Base-by-base conservation (phyloP, 1,140 invertebrate genomes). In the Halyomorpha halys region DNA sequence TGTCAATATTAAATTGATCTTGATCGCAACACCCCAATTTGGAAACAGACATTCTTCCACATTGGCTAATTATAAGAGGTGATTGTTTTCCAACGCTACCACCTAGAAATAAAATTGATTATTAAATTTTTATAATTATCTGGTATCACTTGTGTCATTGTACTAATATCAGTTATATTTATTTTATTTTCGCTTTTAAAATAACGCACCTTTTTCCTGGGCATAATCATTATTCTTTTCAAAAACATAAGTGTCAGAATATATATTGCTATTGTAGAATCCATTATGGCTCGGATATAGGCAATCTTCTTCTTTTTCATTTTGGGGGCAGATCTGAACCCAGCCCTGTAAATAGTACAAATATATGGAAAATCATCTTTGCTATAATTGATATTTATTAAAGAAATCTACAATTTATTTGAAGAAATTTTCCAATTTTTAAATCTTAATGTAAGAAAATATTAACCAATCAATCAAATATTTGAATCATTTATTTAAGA, bases 171-270 rank as follows among this genome's bases (percentile, higher is more conserved):
- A n/a, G n/a, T n/a, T n/a, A 39, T 18, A n/a, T 18, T 1, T 18
- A 60, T 16, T n/a, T 39, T 6, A 19, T 21, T 27, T 30, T 18
- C 27, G n/a, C 18, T 39, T 60, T 4, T 34, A 18, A 39, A 18
- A 39, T 44, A 49, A 60, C 23, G 19, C 27, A 66, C 67, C 65
- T 59, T 65, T 59, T 15, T 60, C 23, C 39, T 66, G 59, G 16
- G n/a, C 15, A 30, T 67, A 67, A 39, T 64, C 64, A 51, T 67
- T 66, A 59, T 62, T 61, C 21, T 59, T 66, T 34, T 64, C 62
- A 62, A 69, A 68, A 54, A 68, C 66, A 60, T 71, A 71, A 15
- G 69, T 70, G 53, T 71, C 70, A 25, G 70, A 71, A 61, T 70
- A 71, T 25, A 71, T 64, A 44, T 69, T 71, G 19, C 68, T 64